These are phyloP conservation scores for Chydorus sphaericus DNA, from an alignment of 2,888 invertebrate genomes.

Conservation along the genomic window DNA sequence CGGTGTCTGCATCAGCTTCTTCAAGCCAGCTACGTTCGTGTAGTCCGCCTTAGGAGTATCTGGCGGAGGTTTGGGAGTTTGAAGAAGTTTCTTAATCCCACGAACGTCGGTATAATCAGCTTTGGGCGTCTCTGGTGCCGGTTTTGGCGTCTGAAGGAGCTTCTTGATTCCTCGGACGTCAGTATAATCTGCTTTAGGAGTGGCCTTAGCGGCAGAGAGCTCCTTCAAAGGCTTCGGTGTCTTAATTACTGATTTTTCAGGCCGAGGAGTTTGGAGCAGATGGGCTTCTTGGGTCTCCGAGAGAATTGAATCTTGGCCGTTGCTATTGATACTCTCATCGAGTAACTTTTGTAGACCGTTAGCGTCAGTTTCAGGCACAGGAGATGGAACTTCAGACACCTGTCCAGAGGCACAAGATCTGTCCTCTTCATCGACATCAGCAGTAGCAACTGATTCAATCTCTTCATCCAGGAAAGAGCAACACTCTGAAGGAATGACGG, in stretches of 20 bases:
- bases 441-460: not conserved
- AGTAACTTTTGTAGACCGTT: too few species aligned
- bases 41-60: constrained; percentile 17
- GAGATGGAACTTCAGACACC: too few species aligned
- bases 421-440: not conserved
- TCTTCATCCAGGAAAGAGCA: not conserved
- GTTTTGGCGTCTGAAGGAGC: constrained; percentile 12
- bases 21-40: constrained; percentile 17
- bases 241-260: not conserved
- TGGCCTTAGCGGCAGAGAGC: not conserved
- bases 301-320: not conserved
- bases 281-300: not conserved
- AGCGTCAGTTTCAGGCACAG: too few species aligned
- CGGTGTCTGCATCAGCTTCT: constrained; percentile 14
- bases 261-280: not conserved
- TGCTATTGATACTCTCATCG: not conserved
- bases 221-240: too few species aligned
- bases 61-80: not conserved
- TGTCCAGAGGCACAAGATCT: too few species aligned
- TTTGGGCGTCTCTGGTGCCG: not conserved
- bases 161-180: constrained; percentile 17
- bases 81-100: not conserved
- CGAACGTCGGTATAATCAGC: not conserved
- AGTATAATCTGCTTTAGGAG: constrained; percentile 14
- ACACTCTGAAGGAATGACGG: not conserved